Evolutionary conservation across 2,888 invertebrate genomes (phyloP).

Genomic region (Cryptocheilus praepositus): DNA sequence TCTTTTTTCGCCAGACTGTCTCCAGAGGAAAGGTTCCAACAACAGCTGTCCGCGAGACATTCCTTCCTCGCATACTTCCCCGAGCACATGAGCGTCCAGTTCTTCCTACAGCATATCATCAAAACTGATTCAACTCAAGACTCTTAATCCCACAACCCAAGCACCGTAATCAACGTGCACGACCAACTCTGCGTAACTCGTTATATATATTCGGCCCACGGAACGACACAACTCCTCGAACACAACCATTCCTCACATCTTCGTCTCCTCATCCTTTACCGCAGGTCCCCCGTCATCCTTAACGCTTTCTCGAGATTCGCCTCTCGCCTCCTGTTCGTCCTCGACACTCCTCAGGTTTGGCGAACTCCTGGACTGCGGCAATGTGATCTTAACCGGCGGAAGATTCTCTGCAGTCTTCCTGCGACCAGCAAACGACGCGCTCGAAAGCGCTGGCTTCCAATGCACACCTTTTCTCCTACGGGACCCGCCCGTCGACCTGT

Average conservation of each 20-base stretch:
- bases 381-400: slow-evolving; percentile 49
- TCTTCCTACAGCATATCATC: too few relatives aligned
- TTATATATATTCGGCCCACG: background rate
- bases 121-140: too few relatives aligned
- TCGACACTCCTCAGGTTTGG: slow-evolving; percentile 51
- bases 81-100: too few relatives aligned
- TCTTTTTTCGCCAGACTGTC: too few relatives aligned
- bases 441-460: slow-evolving; percentile 61
- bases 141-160: too few relatives aligned
- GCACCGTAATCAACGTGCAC: too few relatives aligned
- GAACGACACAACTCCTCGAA: background rate
- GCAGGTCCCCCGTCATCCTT: background rate
- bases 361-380: slow-evolving; percentile 52
- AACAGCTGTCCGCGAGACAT: too few relatives aligned
- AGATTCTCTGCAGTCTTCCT: slow-evolving; percentile 21
- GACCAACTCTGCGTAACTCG: too few relatives aligned
- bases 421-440: background rate
- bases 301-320: background rate
- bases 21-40: too few relatives aligned
- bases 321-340: background rate
- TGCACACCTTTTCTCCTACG: slow-evolving; percentile 66
- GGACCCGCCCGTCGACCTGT: slow-evolving; percentile 57
- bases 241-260: background rate
- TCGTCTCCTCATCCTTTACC: slow-evolving; percentile 3
- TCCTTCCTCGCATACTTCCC: too few relatives aligned